Percentiles rank a stretch among this genome's conserved stretches.
Evolutionary conservation across 2,888 invertebrate genomes (phyloP).

Genomic region (Calameuta idolon): DNA sequence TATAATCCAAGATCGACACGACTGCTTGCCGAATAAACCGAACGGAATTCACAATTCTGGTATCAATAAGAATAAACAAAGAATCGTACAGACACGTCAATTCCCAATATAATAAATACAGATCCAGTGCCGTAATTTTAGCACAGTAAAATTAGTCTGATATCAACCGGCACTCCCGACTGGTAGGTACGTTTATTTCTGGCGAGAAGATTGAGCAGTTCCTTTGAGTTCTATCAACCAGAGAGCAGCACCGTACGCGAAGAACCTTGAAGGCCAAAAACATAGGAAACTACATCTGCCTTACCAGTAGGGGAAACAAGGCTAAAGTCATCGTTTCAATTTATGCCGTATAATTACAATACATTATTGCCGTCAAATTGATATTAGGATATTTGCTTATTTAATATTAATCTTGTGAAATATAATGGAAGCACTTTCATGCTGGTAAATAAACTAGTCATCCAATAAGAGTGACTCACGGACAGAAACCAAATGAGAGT

Average conservation of each 20-base stretch:
- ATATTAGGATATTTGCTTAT: not conserved
- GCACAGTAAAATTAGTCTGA: not conserved
- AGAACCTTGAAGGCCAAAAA: not conserved
- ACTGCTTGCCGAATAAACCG: not conserved
- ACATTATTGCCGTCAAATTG: not conserved
- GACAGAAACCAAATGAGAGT: not conserved
- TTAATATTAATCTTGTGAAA: not conserved
- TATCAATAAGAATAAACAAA: not conserved
- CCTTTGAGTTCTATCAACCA: not conserved
- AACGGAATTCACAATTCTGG: not conserved
- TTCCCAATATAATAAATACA: not conserved
- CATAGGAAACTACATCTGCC: not conserved
- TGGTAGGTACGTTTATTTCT: not conserved
- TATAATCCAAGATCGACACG: not conserved
- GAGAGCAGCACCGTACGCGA: not conserved
- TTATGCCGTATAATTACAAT: not conserved
- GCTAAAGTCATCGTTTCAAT: not conserved
- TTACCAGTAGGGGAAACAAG: not conserved
- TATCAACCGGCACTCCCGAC: not conserved
- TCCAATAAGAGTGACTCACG: not conserved
- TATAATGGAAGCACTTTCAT: not conserved
- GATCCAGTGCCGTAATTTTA: not conserved
- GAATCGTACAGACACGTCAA: not conserved
- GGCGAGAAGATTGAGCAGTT: not conserved
- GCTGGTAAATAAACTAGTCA: not conserved